phyloP scores from a whole-genome alignment of 2,888 invertebrate genomes.

The Yponomeuta cagnagella region DNA sequence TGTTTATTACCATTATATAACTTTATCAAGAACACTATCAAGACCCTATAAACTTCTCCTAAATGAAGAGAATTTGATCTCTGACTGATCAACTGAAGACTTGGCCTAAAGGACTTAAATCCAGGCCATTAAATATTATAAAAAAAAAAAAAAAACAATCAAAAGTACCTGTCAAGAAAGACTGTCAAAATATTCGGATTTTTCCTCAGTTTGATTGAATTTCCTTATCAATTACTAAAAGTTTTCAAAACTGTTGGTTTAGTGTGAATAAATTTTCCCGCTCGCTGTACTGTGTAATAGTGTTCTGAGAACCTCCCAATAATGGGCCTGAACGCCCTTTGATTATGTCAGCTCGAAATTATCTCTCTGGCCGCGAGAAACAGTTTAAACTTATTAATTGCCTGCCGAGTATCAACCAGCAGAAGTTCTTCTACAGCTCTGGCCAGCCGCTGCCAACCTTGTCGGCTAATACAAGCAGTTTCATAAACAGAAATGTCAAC shows the following conservation, averaged over 20 bases:
- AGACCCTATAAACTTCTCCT: too few species aligned
- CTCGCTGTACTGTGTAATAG: neutral
- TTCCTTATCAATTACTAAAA: too few species aligned
- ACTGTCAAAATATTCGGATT: too few species aligned
- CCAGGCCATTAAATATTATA: too few species aligned
- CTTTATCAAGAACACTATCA: too few species aligned
- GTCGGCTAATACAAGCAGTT: constrained; percentile 48
- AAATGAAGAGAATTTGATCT: too few species aligned
- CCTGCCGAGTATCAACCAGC: constrained; percentile 58
- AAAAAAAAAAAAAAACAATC: too few species aligned
- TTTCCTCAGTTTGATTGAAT: too few species aligned
- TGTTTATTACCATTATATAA: too few species aligned
- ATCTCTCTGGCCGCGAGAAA: constrained; percentile 59
- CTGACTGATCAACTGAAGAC: too few species aligned
- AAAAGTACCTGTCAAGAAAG: too few species aligned
- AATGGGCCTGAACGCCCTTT: neutral
- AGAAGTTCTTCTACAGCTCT: constrained; percentile 48
- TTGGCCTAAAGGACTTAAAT: too few species aligned
- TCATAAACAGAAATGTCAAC: constrained; percentile 55
- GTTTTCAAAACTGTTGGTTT: neutral
- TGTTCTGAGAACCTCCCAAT: neutral
- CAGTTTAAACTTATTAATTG: constrained; percentile 57
- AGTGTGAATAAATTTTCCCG: neutral
- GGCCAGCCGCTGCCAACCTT: constrained; percentile 49
- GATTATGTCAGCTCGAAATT: constrained; percentile 68